A percentile compares a stretch with the other conserved stretches of the same genome.
These are phyloP conservation scores for Nerophis lumbriciformis DNA, from an alignment of 2,113 vertebrate species.

Conservation along the genomic window DNA sequence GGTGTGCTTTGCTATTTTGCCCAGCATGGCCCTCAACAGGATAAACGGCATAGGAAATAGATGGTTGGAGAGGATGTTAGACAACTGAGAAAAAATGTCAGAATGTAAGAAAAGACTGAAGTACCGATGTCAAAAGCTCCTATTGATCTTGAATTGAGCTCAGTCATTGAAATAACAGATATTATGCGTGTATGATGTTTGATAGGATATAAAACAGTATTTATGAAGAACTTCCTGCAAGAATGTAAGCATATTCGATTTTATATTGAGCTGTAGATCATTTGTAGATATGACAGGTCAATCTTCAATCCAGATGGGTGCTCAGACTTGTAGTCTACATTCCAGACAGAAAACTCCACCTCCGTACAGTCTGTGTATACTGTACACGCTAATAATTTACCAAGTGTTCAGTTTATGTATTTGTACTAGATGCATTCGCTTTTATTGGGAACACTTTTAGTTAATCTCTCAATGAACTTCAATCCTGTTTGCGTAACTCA, in stretches of 20 bases:
- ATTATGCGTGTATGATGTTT: not conserved
- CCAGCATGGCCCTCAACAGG: no score
- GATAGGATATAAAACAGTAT: not conserved
- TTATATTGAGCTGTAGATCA: conserved; percentile 48
- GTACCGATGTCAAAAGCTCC: no score
- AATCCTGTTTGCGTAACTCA: not conserved
- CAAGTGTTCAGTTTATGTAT: not conserved
- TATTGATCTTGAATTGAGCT: no score
- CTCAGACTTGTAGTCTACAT: conserved; percentile 33
- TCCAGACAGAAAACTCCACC: conserved; percentile 37
- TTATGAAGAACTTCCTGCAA: not conserved
- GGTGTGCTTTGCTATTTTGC: no score
- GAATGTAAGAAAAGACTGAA: no score
- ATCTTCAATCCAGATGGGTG: conserved; percentile 63
- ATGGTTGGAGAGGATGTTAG: no score
- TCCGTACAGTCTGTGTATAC: conserved; percentile 5
- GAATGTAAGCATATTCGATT: conserved; percentile 24
- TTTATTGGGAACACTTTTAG: not conserved
- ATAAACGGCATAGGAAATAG: no score
- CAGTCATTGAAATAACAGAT: no score
- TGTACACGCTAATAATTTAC: not conserved
- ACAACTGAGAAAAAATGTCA: no score
- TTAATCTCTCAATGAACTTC: not conserved
- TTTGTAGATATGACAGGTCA: conserved; percentile 52
- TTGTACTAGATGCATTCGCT: not conserved